Evolutionary conservation across 2,113 vertebrate species (phyloP).

Genomic region (Oncorhynchus nerka): DNA sequence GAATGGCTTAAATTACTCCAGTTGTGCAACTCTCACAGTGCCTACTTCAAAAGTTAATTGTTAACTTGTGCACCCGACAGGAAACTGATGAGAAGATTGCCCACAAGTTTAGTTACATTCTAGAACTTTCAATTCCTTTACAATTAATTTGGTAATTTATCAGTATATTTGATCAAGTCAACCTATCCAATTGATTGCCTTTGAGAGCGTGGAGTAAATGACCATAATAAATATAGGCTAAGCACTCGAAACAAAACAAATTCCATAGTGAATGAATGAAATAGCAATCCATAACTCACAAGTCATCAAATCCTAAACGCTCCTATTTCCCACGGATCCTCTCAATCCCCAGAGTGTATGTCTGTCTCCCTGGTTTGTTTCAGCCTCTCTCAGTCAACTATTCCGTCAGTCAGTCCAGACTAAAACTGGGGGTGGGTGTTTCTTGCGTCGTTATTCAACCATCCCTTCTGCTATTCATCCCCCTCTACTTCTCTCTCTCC

Average conservation of each 20-base stretch:
- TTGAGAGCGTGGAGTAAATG: too few relatives aligned
- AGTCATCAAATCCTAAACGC: constrained; percentile 57
- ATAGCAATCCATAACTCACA: constrained; percentile 59
- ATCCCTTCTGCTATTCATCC: constrained; percentile 66
- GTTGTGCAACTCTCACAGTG: neutral
- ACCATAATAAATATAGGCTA: neutral
- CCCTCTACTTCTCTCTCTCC: constrained; percentile 48
- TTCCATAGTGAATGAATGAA: constrained; percentile 36
- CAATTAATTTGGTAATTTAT: neutral
- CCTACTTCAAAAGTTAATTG: neutral
- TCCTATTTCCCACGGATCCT: constrained; percentile 39
- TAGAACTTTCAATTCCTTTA: neutral
- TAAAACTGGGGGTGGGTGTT: constrained; percentile 58
- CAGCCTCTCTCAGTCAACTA: constrained; percentile 46
- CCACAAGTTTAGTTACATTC: neutral
- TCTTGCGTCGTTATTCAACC: constrained; percentile 64
- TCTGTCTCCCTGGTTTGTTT: constrained; percentile 25
- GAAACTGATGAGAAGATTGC: neutral
- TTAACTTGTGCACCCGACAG: neutral
- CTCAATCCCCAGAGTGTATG: constrained; percentile 38
- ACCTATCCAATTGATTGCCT: too few relatives aligned
- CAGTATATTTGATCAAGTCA: too few relatives aligned
- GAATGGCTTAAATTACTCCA: too few relatives aligned
- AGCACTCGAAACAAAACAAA: neutral
- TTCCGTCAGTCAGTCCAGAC: constrained; percentile 46